phyloP scores from a whole-genome alignment of 2,797 vertebrate species.

The Lepus townsendii region DNA sequence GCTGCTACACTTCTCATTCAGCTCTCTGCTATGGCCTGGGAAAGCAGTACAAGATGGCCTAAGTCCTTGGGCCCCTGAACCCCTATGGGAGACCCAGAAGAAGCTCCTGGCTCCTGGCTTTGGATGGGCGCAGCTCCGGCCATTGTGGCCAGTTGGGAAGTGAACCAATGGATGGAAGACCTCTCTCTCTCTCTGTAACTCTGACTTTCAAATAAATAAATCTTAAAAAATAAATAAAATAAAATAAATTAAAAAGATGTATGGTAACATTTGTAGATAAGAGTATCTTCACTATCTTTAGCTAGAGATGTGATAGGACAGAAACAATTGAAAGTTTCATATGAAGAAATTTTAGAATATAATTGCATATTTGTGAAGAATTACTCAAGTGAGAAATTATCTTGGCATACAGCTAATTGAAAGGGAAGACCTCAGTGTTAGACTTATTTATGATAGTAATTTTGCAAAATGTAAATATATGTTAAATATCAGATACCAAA shows the following conservation, averaged over 20 bases:
- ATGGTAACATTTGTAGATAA: background rate
- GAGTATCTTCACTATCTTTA: slow-evolving; percentile 27
- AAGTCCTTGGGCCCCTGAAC: too few relatives aligned
- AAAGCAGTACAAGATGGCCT: too few relatives aligned
- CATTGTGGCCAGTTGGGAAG: too few relatives aligned
- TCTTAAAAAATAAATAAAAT: too few relatives aligned
- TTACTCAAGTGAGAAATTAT: background rate
- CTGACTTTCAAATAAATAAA: too few relatives aligned
- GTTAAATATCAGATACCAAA: background rate
- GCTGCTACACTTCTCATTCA: too few relatives aligned
- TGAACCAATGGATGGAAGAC: too few relatives aligned
- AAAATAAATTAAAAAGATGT: background rate
- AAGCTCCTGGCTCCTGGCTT: too few relatives aligned
- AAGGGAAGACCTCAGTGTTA: background rate
- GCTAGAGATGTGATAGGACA: background rate
- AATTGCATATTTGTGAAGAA: background rate
- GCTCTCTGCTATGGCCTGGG: too few relatives aligned
- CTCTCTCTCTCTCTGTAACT: too few relatives aligned
- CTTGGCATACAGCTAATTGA: background rate
- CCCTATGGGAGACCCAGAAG: too few relatives aligned
- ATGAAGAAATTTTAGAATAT: background rate
- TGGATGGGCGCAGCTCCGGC: too few relatives aligned
- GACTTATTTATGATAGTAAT: background rate
- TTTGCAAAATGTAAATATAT: background rate
- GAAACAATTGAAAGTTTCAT: background rate